Base-by-base conservation (phyloP, 2,797 vertebrate genomes). In the Sandelia bainsii region DNA sequence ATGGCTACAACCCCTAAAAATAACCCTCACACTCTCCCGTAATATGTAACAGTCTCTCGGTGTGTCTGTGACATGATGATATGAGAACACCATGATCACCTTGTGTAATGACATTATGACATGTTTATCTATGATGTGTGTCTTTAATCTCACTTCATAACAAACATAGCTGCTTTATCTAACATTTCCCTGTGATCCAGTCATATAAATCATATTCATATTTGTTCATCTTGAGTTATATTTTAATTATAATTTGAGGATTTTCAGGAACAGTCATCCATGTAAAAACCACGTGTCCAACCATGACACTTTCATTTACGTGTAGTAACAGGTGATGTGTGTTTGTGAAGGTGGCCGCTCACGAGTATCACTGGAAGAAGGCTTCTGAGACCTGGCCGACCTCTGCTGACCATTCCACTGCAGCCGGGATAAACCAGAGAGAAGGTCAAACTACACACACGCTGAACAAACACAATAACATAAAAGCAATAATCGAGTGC, bases 351-450 rank as follows among this genome's bases (percentile, higher is more conserved):
- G 91, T 93, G 94, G 88, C 94, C 81, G 79, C 89, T 34, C 88
- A 93, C 20, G 95, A 94, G 74, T 94, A 94, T 90, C 92, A 95
- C 58, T 95, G 94, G 93, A 93, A 93, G 88, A 95, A 94, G 92
- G 91, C 93, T 90, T 96, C 96, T 79, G 94, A 94, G 85, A 89
- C 89, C 80, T 98, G 96, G 97, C 91, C 94, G 85, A 93, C 90
- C 84, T 92, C 93, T 84, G 93, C 94, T 23, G 96, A 97, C 79
- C 96, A 97, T 97, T 97, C 97, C 96, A 94, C 91, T 68, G 85
- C 89, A 62, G 90, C 95, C 0, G 88, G 91, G 85, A 80, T 84
- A 37, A 90, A 93, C 75, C 87, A 93, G 64, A 96, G 93, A 91
- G 97, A 96, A 95, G 97, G 97, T 20, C 40, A 27, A 25, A n/a